Evolutionary conservation across 2,113 vertebrate genomes (phyloP).

Genomic region (Saguinus midas): DNA sequence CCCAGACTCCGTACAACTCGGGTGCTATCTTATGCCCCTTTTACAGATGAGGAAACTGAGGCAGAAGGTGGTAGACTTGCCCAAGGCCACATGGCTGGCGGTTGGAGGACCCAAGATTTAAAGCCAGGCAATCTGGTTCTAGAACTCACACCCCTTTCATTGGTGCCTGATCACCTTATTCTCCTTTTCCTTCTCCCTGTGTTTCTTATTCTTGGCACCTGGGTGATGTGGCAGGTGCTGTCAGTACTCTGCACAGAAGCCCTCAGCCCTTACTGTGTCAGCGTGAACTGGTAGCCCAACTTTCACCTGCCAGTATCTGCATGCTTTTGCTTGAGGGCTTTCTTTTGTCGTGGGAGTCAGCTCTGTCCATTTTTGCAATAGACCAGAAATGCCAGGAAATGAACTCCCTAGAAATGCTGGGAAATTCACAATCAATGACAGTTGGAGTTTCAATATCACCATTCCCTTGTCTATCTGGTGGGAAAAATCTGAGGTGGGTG

Average conservation of each 20-base stretch:
- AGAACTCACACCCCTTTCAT: background rate
- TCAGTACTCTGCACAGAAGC: background rate
- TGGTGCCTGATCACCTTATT: accelerated
- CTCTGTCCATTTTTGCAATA: background rate
- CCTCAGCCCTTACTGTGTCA: background rate
- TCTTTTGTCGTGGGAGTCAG: background rate
- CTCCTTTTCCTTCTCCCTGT: background rate
- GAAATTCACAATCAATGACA: background rate
- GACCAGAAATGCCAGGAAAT: background rate
- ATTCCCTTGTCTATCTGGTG: background rate
- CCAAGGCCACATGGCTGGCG: accelerated
- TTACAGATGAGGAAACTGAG: background rate
- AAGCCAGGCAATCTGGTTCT: background rate
- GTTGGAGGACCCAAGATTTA: background rate
- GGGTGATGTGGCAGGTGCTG: background rate
- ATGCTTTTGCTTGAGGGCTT: background rate
- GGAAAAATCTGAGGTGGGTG: accelerated
- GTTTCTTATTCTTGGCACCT: background rate
- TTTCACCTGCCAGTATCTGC: too few relatives aligned
- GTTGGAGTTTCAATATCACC: background rate
- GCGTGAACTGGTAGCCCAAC: background rate
- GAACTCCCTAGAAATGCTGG: background rate
- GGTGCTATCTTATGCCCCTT: background rate
- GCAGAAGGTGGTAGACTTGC: background rate
- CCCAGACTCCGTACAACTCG: background rate